phyloP scores from a whole-genome alignment of 2,888 invertebrate species.

The Scaptomyza tumidula region DNA sequence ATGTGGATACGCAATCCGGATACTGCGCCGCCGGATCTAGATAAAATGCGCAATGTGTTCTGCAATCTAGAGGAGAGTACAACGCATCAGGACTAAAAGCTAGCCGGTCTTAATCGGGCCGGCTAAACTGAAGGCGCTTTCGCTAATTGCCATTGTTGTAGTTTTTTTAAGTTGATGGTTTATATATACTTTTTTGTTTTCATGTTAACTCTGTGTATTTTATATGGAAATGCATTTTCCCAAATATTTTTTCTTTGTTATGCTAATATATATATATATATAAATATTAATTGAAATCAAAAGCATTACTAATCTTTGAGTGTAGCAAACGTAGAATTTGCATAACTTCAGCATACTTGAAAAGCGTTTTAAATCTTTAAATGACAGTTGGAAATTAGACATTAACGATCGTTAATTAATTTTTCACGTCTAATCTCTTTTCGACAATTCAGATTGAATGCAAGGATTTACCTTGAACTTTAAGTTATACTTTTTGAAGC shows the following conservation, averaged over 20 bases:
- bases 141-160: constrained; percentile 68
- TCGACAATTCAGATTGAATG: background rate
- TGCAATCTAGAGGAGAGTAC: constrained; percentile 79
- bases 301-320: background rate
- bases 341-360: no score
- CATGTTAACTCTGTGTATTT: constrained; percentile 60
- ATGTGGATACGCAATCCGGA: constrained; percentile 82
- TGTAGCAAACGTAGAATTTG: background rate
- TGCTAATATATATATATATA: constrained; percentile 58
- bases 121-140: constrained; percentile 27
- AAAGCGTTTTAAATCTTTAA: no score
- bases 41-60: constrained; percentile 83
- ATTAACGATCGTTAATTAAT: no score
- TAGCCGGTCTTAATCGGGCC: constrained; percentile 33
- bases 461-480: constrained; percentile 43
- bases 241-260: constrained; percentile 54
- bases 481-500: background rate
- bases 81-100: constrained; percentile 70
- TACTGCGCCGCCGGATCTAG: constrained; percentile 81
- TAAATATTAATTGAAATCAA: constrained; percentile 43
- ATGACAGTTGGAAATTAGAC: no score
- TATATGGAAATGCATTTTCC: constrained; percentile 60
- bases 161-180: constrained; percentile 32
- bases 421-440: no score
- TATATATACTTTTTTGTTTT: constrained; percentile 30